Conservation (phyloP, 2,888 invertebrate genomes). For the Asteroscopus sphinx region DNA sequence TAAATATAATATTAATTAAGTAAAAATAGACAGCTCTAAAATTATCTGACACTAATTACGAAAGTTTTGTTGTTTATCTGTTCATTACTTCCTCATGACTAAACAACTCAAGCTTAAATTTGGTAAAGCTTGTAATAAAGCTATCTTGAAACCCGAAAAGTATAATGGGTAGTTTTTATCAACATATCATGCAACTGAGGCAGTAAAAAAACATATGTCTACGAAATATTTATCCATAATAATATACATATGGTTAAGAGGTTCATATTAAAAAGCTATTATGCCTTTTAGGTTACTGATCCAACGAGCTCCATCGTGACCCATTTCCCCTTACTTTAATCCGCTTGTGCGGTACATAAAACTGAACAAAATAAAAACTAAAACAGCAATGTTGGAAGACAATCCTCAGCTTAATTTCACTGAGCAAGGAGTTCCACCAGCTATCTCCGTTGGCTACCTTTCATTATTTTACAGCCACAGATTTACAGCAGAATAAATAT, state of each 20-base stretch:
- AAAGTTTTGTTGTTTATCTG: no score
- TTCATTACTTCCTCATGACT: no score
- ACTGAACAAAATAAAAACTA: conserved; percentile 42
- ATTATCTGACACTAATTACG: no score
- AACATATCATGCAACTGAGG: no score
- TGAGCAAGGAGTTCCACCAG: conserved; percentile 43
- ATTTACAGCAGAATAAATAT: conserved; percentile 52
- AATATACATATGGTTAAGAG: no score
- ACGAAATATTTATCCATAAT: no score
- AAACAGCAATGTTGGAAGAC: conserved; percentile 42
- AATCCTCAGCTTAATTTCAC: conserved; percentile 50
- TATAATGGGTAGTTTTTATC: no score
- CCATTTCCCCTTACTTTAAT: conserved; percentile 22
- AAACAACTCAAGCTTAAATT: no score
- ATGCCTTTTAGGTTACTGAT: conserved; percentile 8
- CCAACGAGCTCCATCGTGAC: conserved; percentile 20
- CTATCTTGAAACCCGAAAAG: no score
- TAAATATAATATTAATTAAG: no score
- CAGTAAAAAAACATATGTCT: no score
- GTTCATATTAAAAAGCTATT: conserved; percentile 24
- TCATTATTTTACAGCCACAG: conserved; percentile 50
- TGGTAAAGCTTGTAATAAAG: no score
- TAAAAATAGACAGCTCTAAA: not conserved
- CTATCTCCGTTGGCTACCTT: conserved; percentile 44
- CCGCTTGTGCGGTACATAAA: conserved; percentile 32